Evolutionary conservation across 2,888 invertebrate species (phyloP).

Genomic region (Amblyteles armatorius): DNA sequence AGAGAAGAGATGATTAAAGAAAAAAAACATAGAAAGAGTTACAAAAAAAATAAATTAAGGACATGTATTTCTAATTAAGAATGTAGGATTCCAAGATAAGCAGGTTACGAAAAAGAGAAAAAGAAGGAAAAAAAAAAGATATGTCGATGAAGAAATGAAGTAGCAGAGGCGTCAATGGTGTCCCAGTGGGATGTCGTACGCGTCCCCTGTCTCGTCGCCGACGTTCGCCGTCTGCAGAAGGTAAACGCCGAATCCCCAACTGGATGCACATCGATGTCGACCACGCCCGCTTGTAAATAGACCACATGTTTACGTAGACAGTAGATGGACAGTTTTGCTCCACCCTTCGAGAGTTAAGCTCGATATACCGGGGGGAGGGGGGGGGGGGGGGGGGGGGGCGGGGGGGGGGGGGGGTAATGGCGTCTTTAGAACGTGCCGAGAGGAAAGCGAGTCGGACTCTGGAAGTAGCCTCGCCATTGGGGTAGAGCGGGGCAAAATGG

Average conservation of each 20-base stretch:
- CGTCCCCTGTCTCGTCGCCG: constrained; percentile 7
- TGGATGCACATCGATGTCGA: constrained; percentile 21
- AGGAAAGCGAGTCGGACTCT: neutral
- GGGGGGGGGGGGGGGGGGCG: too few species aligned
- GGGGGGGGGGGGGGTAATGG: too few species aligned
- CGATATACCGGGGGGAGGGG: neutral
- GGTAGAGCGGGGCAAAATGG: too few species aligned
- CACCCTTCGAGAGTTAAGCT: constrained; percentile 54
- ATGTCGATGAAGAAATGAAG: constrained; percentile 38
- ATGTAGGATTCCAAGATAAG: constrained; percentile 51
- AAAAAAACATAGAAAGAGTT: neutral
- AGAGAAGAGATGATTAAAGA: neutral
- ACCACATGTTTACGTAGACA: constrained; percentile 73
- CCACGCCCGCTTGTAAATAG: constrained; percentile 77
- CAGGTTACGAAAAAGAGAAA: constrained; percentile 21
- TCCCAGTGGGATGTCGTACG: constrained; percentile 7
- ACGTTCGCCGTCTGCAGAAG: neutral
- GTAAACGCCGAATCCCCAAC: constrained; percentile 1
- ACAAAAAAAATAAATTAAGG: constrained; percentile 8
- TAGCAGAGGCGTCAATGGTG: constrained; percentile 25
- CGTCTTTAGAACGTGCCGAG: neutral
- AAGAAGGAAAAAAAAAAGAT: neutral
- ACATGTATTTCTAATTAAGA: constrained; percentile 52
- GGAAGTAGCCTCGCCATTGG: neutral
- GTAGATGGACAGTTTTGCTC: constrained; percentile 46